Base-by-base conservation (phyloP, 2,888 invertebrate genomes). In the Pemphredon lugubris region DNA sequence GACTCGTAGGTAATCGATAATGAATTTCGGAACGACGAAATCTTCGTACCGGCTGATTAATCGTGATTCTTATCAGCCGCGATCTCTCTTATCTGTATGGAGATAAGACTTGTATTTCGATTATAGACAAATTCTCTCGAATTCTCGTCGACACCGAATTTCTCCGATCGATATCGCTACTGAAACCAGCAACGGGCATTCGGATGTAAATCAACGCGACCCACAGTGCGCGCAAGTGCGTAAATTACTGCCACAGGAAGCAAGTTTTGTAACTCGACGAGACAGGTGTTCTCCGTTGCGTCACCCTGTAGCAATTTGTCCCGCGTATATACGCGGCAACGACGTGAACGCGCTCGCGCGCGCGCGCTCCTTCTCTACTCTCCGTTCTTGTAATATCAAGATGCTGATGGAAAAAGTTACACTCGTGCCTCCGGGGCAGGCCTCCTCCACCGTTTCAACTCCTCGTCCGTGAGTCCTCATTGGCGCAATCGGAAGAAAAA, bases 281-380 rank as follows among this genome's bases (percentile, higher is more conserved):
- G 79, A 83, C 84, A 85, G 85, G 85, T 85, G 83, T 83, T 81
- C 77, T 69, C 47, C 63, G 32, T 85, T 84, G 81, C 85, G 73
- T 83, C 83, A 84, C 74, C 53, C 42, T 48, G 20, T 44, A 44
- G 75, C 79, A 83, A 84, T 85, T 83, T 83, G 82, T 85, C 82
- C 65, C 57, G 68, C 40, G 57, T 50, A 40, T 6, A 11, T 34
- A 37, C 30, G 11, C 11, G 18, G 5, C 48, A 6, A n/a, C 16
- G 32, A 39, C 40, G 37, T 42, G 26, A 47, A 53, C 37, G 20
- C 59, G 48, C 14, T 44, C 39, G 6, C 7, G 34, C n/a, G 14
- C 30, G 6, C 42, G 51, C 47, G 55, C 66, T 16, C 16, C 14
- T 40, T 23, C 23, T 39, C 4, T 40, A 5, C 37, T 58, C 44